Evolutionary conservation across 2,888 invertebrate species (phyloP), one percentile per base, ranked within the genome.

Genomic region (Listrodromus nycthemerus): DNA sequence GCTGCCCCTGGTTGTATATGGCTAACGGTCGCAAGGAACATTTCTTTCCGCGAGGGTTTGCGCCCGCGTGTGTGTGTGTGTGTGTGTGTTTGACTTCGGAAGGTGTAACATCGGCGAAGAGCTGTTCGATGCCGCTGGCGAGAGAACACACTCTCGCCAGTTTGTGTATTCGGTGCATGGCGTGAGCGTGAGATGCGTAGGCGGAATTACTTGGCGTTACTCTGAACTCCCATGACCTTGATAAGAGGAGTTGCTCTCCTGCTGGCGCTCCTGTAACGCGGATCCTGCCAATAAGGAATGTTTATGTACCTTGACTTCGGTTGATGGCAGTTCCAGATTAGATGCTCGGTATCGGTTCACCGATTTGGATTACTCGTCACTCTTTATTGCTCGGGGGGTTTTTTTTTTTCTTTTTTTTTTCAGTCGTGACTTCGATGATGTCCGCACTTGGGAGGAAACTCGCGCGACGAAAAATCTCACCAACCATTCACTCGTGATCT

Each of bases 231-330:
- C 83, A 84, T 90, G 89, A 89, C 88, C 89, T 87, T 87, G 85
- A 85, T 82, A 87, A 86, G 85, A 85, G 86, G n/a, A 55, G 55
- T 70, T 10, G 21, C 52, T 58, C 27, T 63, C 30, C n/a, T 71
- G 66, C 66, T 71, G 37, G 69, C 45, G 66, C 63, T 30, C 50
- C 50, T 87, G 88, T 87, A 87, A 88, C 87, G 85, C 80, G 83
- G 86, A 90, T 90, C 88, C 88, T 81, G 86, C 85, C 87, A 89
- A 90, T 89, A 86, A 87, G 85, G 88, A 88, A 88, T 88, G 86
- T 80, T 85, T 88, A 89, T 87, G 87, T 88, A 87, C 83, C 74
- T 66, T 63, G 30, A 27, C 37, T 71, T 16, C 8, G 58, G 6
- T 7, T 3, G n/a, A 41, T 27, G 30, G 61, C 2, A 27, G 30